Evolutionary conservation across 2,797 vertebrate genomes (phyloP).

Genomic region (Alcedo quadribrachys): DNA sequence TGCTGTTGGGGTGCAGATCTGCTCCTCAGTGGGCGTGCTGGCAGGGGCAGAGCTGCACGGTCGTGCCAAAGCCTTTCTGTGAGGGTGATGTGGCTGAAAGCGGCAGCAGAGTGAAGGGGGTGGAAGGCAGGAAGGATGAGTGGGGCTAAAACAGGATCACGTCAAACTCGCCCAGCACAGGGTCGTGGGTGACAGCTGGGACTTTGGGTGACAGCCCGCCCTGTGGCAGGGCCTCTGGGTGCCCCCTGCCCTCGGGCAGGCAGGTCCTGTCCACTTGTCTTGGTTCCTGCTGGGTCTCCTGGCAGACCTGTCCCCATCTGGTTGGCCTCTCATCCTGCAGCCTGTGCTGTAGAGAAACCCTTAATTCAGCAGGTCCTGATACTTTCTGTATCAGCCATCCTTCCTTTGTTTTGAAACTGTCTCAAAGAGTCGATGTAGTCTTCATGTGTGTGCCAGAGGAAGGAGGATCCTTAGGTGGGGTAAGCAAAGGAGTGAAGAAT

Average conservation of each 20-base stretch:
- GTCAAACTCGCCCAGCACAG: fast-evolving
- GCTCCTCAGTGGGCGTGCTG: background rate
- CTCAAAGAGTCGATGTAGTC: background rate
- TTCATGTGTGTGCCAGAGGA: fast-evolving
- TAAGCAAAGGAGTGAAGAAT: background rate
- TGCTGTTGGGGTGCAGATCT: fast-evolving
- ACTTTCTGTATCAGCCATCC: background rate
- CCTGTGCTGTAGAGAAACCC: background rate
- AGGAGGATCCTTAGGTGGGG: background rate
- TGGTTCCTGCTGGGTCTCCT: background rate
- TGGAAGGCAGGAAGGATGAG: background rate
- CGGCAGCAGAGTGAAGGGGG: background rate
- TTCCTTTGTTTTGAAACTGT: background rate
- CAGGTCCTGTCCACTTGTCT: background rate
- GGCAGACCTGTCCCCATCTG: background rate
- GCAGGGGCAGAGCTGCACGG: background rate
- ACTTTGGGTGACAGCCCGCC: fast-evolving
- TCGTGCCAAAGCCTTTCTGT: background rate
- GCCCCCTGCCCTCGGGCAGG: background rate
- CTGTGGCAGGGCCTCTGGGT: background rate
- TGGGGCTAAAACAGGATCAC: background rate
- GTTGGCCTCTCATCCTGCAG: background rate
- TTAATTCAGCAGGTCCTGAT: background rate
- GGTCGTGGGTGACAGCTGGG: background rate
- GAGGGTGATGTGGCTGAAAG: background rate